Percentiles rank a stretch among this genome's conserved stretches.
Evolutionary conservation across 2,888 invertebrate species (phyloP).

Genomic region (Nymphalis urticae): DNA sequence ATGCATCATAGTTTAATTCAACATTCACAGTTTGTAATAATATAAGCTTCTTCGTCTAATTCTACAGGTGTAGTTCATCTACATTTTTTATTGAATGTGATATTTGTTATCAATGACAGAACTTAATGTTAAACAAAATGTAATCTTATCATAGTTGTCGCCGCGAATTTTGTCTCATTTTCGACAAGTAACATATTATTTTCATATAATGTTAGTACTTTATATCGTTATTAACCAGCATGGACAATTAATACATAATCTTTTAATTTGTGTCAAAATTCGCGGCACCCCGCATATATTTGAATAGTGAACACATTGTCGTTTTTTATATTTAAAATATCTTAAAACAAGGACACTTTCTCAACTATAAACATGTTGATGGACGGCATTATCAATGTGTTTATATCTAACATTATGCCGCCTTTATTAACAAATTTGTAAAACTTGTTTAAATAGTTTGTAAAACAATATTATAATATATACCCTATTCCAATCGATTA

Average conservation of each 20-base stretch:
- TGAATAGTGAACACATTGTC: constrained; percentile 60
- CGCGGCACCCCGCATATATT: not conserved
- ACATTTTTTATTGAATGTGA: constrained; percentile 14
- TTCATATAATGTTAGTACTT: no score
- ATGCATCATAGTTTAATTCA: constrained; percentile 36
- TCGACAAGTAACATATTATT: no score
- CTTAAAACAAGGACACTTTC: constrained; percentile 59
- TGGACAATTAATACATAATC: no score
- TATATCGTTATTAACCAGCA: no score
- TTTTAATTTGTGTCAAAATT: no score
- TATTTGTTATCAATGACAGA: no score
- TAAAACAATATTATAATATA: not conserved
- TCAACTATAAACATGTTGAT: constrained; percentile 46
- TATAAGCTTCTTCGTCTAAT: constrained; percentile 42
- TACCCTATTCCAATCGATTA: no score
- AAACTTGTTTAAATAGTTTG: not conserved
- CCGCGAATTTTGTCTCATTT: no score
- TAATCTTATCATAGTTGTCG: no score
- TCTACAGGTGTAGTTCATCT: constrained; percentile 42
- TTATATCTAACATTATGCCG: constrained; percentile 33
- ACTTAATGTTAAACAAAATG: not conserved
- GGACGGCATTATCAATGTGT: constrained; percentile 57
- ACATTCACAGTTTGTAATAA: constrained; percentile 28
- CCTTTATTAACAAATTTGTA: constrained; percentile 10
- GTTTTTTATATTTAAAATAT: constrained; percentile 37